Conservation (phyloP, 2,888 invertebrate genomes). For the Stenoptilia bipunctidactyla region DNA sequence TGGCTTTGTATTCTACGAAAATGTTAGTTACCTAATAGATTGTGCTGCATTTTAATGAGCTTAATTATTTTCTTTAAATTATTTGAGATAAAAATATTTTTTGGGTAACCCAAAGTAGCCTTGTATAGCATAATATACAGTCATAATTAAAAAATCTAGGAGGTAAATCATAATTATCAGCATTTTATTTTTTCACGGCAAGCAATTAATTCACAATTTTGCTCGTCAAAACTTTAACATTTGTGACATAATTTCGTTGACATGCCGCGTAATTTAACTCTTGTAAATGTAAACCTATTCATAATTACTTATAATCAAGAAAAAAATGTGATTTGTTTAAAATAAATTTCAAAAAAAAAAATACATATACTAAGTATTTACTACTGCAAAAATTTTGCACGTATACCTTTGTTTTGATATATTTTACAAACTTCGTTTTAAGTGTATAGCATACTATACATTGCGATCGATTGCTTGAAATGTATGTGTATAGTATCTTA, state of each 20-base stretch:
- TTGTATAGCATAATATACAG: neutral
- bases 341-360: neutral
- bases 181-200: neutral
- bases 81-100: no score
- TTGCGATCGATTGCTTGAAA: neutral
- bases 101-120: no score
- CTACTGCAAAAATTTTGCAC: neutral
- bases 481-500: neutral
- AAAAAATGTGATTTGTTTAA: neutral
- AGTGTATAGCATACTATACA: slow-evolving; percentile 1
- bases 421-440: neutral
- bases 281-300: neutral
- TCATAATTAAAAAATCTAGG: neutral
- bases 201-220: neutral
- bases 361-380: neutral
- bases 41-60: no score
- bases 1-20: no score
- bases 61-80: no score
- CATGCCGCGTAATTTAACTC: neutral
- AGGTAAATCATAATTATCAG: neutral
- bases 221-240: neutral
- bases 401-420: neutral
- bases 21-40: no score
- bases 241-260: neutral
- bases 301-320: neutral